Evolutionary conservation across 2,888 invertebrate genomes (phyloP).

Genomic region (Daptonema setosum): DNA sequence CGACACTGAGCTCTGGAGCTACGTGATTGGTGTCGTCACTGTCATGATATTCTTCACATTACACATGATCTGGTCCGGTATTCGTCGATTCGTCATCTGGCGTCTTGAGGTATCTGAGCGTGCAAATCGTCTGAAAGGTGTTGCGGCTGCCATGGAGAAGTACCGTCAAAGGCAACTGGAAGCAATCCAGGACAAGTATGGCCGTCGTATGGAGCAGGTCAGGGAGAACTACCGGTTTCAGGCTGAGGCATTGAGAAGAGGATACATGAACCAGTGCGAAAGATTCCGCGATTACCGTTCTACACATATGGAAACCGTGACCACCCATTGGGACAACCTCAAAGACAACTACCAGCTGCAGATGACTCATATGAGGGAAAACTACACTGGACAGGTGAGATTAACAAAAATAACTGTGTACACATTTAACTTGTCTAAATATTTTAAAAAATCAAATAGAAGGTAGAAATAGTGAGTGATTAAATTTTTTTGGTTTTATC

Average conservation of each 20-base stretch:
- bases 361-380: background rate
- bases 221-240: constrained; percentile 17
- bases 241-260: constrained; percentile 18
- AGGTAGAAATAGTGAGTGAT: too few relatives aligned
- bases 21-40: background rate
- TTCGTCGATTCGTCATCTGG: background rate
- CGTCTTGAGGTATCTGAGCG: constrained; percentile 11
- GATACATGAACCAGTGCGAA: constrained; percentile 19
- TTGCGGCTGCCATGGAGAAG: constrained; percentile 25
- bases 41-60: background rate
- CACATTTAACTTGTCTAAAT: too few relatives aligned
- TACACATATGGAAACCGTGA: constrained; percentile 20
- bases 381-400: too few relatives aligned
- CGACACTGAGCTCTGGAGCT: background rate
- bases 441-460: too few relatives aligned
- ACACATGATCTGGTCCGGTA: background rate
- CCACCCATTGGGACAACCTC: constrained; percentile 20
- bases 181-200: constrained; percentile 22
- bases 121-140: constrained; percentile 20
- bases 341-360: constrained; percentile 22
- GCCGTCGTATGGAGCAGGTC: constrained; percentile 14
- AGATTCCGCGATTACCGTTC: constrained; percentile 22
- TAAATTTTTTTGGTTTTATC: too few relatives aligned
- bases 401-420: too few relatives aligned
- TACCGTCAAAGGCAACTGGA: constrained; percentile 23